These are phyloP conservation scores for Smutsia temminckii DNA, from an alignment of 2,797 vertebrate genomes.

Conservation along the genomic window DNA sequence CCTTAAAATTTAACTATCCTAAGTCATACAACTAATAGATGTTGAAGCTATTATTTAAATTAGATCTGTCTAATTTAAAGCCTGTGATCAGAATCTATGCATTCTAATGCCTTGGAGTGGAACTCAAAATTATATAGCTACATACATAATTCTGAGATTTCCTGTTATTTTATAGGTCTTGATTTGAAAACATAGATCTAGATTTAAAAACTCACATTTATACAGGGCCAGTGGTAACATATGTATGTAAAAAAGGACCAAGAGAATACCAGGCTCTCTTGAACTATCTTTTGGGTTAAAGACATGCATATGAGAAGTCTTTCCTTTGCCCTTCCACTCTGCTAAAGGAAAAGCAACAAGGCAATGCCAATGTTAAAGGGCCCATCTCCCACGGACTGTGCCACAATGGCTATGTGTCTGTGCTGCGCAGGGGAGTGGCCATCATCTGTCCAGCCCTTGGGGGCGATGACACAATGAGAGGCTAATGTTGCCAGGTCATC, in stretches of 20 bases:
- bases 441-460: neutral
- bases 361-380: neutral
- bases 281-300: neutral
- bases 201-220: neutral
- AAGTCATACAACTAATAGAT: neutral
- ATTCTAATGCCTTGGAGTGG: neutral
- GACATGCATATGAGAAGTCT: neutral
- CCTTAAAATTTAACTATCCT: slow-evolving; percentile 39
- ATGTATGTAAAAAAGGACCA: neutral
- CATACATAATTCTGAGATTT: neutral
- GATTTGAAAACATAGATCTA: neutral
- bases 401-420: neutral
- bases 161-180: neutral
- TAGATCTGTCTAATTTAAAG: neutral
- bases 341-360: neutral
- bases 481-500: neutral
- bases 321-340: neutral
- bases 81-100: neutral
- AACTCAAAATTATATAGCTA: neutral
- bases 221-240: neutral
- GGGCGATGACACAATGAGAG: neutral
- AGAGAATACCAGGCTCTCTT: neutral
- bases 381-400: neutral
- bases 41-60: neutral
- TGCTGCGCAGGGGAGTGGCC: neutral